Base-by-base conservation (phyloP, 2,113 vertebrate genomes). In the Ageneiosus marmoratus region DNA sequence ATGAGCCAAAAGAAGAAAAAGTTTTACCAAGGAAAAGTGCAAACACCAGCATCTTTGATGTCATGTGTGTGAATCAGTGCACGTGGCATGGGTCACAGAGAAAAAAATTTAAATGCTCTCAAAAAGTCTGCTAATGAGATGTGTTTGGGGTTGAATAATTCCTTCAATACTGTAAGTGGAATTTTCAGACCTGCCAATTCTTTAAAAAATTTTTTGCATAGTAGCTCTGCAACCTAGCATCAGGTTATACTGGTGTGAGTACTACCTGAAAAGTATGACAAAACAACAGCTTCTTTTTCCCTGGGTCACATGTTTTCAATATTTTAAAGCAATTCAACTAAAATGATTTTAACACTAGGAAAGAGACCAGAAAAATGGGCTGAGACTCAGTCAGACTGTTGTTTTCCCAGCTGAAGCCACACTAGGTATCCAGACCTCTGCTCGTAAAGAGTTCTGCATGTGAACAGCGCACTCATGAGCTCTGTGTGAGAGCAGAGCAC, bases 371-470 rank as follows among this genome's bases (percentile, higher is more conserved):
- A 29, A 34, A 58, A 77, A 29, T 20, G 1, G 46, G 53, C 46
- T 10, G 50, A 77, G 48, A 29, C 62, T 86, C 34, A 20, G 32
- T 5, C 16, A 56, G 65, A 50, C 65, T 24, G n/a, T 32, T 84
- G 32, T 48, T 55, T 84, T 87, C 70, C 80, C 83, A 77, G 80
- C 53, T 85, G 80, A 85, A 46, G 72, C 12, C 18, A 13, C 22
- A 62, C 69, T 29, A 50, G 70, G 69, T 8, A 10, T 62, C 24
- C 55, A 44, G 51, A 75, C 51, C 67, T 83, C 44, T 1, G 62
- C 83, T 85, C 70, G 27, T 85, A 87, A 83, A 87, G 75, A 29
- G 37, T 16, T 10, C 48, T 50, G 63, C 76, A 81, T 37, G 24
- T 53, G 84, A 85, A 77, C 29, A 1, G 53, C 10, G 50, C n/a